phyloP scores from a whole-genome alignment of 2,113 vertebrate genomes.

The Lipophrys pholis region DNA sequence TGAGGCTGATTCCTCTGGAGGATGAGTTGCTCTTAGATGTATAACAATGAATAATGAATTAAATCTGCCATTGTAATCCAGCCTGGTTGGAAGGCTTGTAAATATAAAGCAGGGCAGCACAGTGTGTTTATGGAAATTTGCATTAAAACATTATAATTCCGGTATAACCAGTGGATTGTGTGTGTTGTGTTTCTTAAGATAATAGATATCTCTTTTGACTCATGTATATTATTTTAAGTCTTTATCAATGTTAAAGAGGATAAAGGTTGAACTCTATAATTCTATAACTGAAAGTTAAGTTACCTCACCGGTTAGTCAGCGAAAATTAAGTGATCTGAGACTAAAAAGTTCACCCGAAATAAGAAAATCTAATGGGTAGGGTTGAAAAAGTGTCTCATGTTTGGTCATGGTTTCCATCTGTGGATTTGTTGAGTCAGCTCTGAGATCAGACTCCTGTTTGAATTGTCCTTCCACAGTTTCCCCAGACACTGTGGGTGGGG shows the following conservation, averaged over 20 bases:
- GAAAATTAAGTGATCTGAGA: no score
- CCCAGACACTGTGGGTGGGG: constrained; percentile 34
- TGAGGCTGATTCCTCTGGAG: neutral
- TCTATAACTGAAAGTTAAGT: no score
- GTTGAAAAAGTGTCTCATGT: neutral
- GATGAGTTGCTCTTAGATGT: neutral
- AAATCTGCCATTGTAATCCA: neutral
- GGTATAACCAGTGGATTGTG: neutral
- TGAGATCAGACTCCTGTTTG: constrained; percentile 36
- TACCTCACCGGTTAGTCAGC: no score
- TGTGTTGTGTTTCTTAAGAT: no score
- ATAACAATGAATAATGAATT: neutral
- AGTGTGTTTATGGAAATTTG: neutral
- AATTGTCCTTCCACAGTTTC: constrained; percentile 8
- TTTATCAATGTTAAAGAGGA: no score
- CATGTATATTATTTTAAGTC: no score
- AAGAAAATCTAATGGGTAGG: neutral
- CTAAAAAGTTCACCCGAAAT: neutral
- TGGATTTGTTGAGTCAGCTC: constrained; percentile 45
- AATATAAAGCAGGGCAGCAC: neutral
- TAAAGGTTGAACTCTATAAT: no score
- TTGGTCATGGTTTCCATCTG: constrained; percentile 4
- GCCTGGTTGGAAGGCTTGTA: neutral
- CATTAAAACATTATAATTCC: neutral
- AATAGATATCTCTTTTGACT: no score